Percentiles rank a stretch among this genome's conserved stretches.
These are phyloP conservation scores for Petrolisthes cinctipes DNA, from an alignment of 2,888 invertebrate genomes.

Conservation along the genomic window DNA sequence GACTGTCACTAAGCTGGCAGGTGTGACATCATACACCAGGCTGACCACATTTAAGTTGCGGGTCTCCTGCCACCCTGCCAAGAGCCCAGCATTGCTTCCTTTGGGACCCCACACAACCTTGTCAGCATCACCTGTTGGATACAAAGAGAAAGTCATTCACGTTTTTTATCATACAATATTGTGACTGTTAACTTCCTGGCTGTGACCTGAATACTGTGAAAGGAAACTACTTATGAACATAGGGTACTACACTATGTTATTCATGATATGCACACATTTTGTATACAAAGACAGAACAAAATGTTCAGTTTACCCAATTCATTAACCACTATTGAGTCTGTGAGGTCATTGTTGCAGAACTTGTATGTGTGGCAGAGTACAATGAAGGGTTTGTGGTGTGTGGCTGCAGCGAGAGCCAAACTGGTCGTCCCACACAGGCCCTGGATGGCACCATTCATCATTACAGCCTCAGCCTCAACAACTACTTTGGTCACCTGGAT, in stretches of 20 bases:
- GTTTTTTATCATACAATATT: too few relatives aligned
- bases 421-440: conserved; percentile 58
- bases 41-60: conserved; percentile 56
- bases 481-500: conserved; percentile 58
- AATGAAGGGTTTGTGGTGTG: conserved; percentile 52
- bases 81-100: conserved; percentile 21
- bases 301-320: conserved; percentile 51
- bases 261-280: not conserved
- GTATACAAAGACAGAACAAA: not conserved
- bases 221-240: not conserved
- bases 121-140: conserved; percentile 43
- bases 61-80: conserved; percentile 47
- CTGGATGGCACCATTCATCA: conserved; percentile 59
- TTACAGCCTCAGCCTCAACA: conserved; percentile 60
- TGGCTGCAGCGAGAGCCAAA: conserved; percentile 50
- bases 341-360: conserved; percentile 61
- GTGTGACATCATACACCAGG: conserved; percentile 60
- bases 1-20: conserved; percentile 51
- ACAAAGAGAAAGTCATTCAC: too few relatives aligned
- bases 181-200: too few relatives aligned
- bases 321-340: conserved; percentile 60
- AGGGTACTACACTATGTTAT: not conserved
- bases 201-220: not conserved
- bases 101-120: conserved; percentile 43
- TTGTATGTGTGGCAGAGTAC: conserved; percentile 61